A percentile compares a stretch with the other conserved stretches of the same genome.
phyloP scores from a whole-genome alignment of 2,797 vertebrate genomes.

The Furcifer pardalis region DNA sequence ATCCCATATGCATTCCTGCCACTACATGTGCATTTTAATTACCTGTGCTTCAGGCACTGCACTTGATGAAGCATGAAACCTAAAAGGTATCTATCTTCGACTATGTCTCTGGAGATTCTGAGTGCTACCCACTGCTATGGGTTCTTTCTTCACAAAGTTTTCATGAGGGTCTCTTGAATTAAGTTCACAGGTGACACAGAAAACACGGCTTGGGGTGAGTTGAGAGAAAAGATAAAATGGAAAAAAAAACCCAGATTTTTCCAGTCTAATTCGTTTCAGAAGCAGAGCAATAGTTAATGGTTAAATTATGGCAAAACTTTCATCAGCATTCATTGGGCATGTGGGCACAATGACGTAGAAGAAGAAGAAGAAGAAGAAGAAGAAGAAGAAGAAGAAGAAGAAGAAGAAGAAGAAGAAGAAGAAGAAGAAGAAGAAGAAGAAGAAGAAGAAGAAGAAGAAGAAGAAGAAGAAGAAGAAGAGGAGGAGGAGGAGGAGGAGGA shows the following conservation, averaged over 20 bases:
- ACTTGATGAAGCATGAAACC: conserved; percentile 68
- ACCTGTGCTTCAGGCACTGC: conserved; percentile 60
- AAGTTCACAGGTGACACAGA: conserved; percentile 19
- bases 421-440: too few relatives aligned
- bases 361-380: too few relatives aligned
- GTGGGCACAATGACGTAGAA: neutral
- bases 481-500: too few relatives aligned
- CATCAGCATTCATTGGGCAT: neutral
- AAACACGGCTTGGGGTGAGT: conserved; percentile 7
- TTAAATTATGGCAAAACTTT: neutral
- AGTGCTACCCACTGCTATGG: conserved; percentile 61
- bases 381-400: neutral
- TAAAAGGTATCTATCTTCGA: conserved; percentile 36
- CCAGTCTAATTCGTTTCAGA: too few relatives aligned
- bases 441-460: neutral
- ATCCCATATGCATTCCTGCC: conserved; percentile 60
- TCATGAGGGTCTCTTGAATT: conserved; percentile 7
- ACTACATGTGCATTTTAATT: conserved; percentile 59
- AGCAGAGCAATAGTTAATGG: neutral
- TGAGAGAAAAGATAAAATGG: neutral
- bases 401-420: too few relatives aligned
- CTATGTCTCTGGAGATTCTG: conserved; percentile 63
- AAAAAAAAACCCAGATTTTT: neutral
- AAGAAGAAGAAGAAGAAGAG: too few relatives aligned
- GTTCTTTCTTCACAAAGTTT: conserved; percentile 36